Percentiles rank a stretch among this genome's conserved stretches.
Evolutionary conservation across 2,888 invertebrate species (phyloP).

Genomic region (Calameuta filiformis): DNA sequence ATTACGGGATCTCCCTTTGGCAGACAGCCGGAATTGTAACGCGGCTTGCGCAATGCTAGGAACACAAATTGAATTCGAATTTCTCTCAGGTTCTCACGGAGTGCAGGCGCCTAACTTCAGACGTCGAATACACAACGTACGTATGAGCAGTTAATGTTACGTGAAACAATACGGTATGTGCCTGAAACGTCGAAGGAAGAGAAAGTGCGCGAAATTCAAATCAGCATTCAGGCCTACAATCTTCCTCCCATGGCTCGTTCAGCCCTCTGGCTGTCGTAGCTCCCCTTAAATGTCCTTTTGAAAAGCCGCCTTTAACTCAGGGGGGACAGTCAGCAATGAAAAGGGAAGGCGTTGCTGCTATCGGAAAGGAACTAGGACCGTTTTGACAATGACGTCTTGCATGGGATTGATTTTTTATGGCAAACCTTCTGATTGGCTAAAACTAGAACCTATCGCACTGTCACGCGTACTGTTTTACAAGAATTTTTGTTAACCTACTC

Average conservation of each 20-base stretch:
- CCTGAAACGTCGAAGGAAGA: background rate
- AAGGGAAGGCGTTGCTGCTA: background rate
- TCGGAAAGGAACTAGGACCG: background rate
- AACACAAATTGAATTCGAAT: slow-evolving; percentile 3
- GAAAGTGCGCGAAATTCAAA: slow-evolving; percentile 7
- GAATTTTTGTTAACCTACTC: background rate
- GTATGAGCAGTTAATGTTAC: background rate
- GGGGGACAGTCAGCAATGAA: background rate
- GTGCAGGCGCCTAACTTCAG: background rate
- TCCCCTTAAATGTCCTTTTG: background rate
- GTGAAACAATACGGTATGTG: background rate
- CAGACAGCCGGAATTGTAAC: background rate
- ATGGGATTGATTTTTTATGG: background rate
- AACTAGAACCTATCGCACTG: background rate
- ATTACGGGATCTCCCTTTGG: background rate
- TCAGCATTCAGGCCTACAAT: slow-evolving; percentile 52
- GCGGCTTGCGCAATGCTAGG: background rate
- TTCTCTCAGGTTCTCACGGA: background rate
- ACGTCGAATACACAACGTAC: background rate
- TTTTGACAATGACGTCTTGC: background rate
- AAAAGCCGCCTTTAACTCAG: background rate
- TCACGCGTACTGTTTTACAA: background rate
- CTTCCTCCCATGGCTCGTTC: slow-evolving; percentile 35
- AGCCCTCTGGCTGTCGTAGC: background rate
- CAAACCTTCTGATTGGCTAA: background rate